Evolutionary conservation across 1,140 invertebrate genomes (phyloP), one percentile per base, ranked within the genome.

Genomic region (Teleopsis dalmanni): DNA sequence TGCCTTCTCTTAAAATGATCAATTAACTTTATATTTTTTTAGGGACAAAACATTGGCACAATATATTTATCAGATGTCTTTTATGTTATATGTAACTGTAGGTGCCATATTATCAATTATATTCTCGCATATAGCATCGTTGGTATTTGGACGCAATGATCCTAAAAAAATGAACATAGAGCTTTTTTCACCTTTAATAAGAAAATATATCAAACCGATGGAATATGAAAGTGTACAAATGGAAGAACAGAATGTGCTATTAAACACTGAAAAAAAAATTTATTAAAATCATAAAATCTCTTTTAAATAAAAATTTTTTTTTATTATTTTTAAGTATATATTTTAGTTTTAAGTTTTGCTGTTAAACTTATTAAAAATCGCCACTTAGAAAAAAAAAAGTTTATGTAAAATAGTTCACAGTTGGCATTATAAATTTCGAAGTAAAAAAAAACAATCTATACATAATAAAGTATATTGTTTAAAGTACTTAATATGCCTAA

Each of bases 61-160:
- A 43, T 35, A 64, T 18, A 52, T 67, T 26, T 66, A 64, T 48
- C 52, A 58, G 14, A 48, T 62, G 16, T 67, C 64, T 10, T 67
- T 67, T 29, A 58, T 64, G 55, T 47, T 46, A 6, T 67, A 66
- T 33, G 42, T 51, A 8, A 4, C 49, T 0, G 47, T 57, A 21
- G 56, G 64, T 1, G 25, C 51, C 5, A 0, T 21, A 4, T 35
- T 66, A 31, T 52, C 50, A 2, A 21, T 67, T 3, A 14, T 50
- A 1, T 35, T 26, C 18, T 55, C 51, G 26, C 36, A 52, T 29
- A 22, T 66, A 10, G 36, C 57, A 0, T 46, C 55, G 9, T 57
- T 57, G 21, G 6, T 59, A 3, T 64, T 62, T 31, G 64, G 64
- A 0, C 47, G 45, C 1, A 54, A 54, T 37, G 27, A 53, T 7